Evolutionary conservation across 2,113 vertebrate genomes (phyloP).

Genomic region (Caranx ignobilis): DNA sequence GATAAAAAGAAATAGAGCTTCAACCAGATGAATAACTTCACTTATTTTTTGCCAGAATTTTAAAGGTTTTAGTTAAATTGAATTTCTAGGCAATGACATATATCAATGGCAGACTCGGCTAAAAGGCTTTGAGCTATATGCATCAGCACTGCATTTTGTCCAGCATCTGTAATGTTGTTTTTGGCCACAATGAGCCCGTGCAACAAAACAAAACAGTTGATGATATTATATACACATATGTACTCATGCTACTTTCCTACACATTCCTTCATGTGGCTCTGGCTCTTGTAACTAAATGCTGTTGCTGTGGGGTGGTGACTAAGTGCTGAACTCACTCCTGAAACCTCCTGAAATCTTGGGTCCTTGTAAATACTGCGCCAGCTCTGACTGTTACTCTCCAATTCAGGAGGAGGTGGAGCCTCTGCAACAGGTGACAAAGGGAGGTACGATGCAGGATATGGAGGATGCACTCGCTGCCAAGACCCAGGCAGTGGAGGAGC

Average conservation of each 20-base stretch:
- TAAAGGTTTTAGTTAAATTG: background rate
- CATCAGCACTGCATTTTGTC: background rate
- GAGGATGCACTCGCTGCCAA: conserved; percentile 89
- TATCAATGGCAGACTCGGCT: background rate
- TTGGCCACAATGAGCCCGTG: background rate
- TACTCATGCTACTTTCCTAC: background rate
- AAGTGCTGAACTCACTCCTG: background rate
- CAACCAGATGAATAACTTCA: too few relatives aligned
- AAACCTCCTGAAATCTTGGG: background rate
- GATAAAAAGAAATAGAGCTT: background rate
- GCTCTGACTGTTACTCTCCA: background rate
- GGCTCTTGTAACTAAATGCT: conserved; percentile 47
- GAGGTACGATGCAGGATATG: conserved; percentile 85
- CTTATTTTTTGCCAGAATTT: background rate
- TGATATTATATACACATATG: background rate
- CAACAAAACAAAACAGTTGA: background rate
- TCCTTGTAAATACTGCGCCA: background rate
- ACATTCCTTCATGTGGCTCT: conserved; percentile 28
- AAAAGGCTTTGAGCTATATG: background rate
- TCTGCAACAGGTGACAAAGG: conserved; percentile 82
- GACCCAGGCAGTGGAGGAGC: conserved; percentile 89
- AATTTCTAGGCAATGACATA: too few relatives aligned
- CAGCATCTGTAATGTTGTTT: background rate
- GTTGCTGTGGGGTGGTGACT: conserved; percentile 16
- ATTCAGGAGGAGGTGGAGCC: conserved; percentile 89